These are phyloP conservation scores for Cygnus buccinator DNA, from an alignment of 2,113 vertebrate species.

Conservation along the genomic window DNA sequence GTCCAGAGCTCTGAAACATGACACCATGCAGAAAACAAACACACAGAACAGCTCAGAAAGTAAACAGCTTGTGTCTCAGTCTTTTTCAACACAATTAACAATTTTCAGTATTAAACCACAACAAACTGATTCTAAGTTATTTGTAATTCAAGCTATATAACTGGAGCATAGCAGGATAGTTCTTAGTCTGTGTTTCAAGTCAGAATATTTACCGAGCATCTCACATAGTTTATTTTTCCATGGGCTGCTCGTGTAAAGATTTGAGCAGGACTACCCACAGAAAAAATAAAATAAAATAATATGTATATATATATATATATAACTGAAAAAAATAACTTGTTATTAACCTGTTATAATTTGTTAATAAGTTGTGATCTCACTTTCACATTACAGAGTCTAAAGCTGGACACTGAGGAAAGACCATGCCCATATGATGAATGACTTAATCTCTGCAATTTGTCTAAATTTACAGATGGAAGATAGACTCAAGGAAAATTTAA, in stretches of 20 bases:
- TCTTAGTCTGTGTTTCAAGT: background rate
- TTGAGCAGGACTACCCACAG: background rate
- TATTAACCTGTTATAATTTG: no score
- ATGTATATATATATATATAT: no score
- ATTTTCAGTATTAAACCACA: background rate
- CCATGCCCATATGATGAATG: rapidly evolving
- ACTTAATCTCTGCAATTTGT: background rate
- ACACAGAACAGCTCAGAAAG: background rate
- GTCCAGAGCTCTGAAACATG: background rate
- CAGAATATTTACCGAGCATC: background rate
- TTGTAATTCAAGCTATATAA: background rate
- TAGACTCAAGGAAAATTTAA: no score
- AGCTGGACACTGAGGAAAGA: background rate
- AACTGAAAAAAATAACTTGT: background rate
- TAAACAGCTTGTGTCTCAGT: background rate
- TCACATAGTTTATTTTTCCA: background rate
- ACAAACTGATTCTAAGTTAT: background rate
- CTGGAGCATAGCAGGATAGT: background rate
- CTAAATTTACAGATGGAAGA: background rate
- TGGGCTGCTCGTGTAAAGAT: rapidly evolving
- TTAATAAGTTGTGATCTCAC: background rate
- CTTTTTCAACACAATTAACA: background rate
- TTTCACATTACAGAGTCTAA: background rate
- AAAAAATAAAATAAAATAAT: no score
- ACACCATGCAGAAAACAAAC: background rate